These are phyloP conservation scores for Siphlonurus alternatus DNA, from an alignment of 2,888 invertebrate genomes.

Conservation along the genomic window DNA sequence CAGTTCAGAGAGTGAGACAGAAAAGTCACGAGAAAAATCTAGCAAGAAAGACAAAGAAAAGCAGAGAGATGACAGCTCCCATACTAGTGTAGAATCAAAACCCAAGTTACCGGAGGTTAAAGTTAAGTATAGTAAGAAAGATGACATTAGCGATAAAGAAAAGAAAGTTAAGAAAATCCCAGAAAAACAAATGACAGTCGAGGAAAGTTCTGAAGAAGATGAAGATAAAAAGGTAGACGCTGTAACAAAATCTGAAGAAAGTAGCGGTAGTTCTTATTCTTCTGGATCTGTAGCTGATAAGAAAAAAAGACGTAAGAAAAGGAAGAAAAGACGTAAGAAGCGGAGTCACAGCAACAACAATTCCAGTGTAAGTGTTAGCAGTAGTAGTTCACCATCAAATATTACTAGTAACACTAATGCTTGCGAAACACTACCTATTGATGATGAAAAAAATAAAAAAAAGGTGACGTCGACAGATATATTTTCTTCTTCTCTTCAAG, in stretches of 20 bases:
- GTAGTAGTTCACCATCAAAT: background rate
- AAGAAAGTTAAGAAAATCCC: slow-evolving; percentile 3
- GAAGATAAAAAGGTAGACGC: too few species aligned
- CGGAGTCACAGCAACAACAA: background rate
- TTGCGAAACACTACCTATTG: too few species aligned
- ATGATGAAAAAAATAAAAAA: too few species aligned
- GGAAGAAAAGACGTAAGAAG: slow-evolving; percentile 2
- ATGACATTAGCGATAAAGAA: slow-evolving; percentile 5
- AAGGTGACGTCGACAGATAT: background rate
- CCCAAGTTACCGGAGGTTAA: too few species aligned
- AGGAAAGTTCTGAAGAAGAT: too few species aligned
- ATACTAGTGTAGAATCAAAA: too few species aligned
- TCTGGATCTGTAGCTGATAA: background rate
- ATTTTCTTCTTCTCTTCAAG: background rate
- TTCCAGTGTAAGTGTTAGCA: background rate
- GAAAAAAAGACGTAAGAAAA: background rate
- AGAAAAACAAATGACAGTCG: slow-evolving; percentile 5
- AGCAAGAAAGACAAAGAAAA: too few species aligned
- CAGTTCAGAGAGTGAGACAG: too few species aligned
- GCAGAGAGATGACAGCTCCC: too few species aligned
- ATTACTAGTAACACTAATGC: background rate
- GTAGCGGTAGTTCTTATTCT: background rate
- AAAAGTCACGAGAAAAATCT: too few species aligned
- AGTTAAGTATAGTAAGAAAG: too few species aligned
- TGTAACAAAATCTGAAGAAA: background rate